Percentiles rank a stretch among this genome's conserved stretches.
Conservation (phyloP, 2,797 vertebrate species). For the Triplophysa yarkandensis region DNA sequence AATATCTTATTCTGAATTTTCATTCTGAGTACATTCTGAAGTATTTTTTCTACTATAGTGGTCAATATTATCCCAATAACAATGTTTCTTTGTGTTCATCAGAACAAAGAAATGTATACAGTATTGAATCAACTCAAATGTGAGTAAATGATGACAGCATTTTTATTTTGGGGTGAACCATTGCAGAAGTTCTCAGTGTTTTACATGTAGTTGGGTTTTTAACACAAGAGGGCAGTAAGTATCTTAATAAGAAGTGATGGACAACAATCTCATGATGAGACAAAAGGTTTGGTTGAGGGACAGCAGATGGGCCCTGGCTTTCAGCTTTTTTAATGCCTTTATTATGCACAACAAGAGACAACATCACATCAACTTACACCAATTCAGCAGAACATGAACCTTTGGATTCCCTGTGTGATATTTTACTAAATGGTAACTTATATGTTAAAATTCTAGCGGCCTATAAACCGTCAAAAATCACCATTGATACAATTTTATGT, state of each 20-base stretch:
- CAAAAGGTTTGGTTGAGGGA: background rate
- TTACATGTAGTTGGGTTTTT: background rate
- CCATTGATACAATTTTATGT: background rate
- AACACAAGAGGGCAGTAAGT: constrained; percentile 32
- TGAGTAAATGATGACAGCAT: too few species aligned
- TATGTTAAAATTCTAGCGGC: background rate
- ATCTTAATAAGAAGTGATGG: background rate
- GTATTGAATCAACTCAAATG: too few species aligned
- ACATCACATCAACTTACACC: background rate
- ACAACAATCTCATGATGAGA: background rate
- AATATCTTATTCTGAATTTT: too few species aligned
- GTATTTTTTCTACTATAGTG: too few species aligned
- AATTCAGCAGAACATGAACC: background rate
- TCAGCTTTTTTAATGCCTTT: background rate
- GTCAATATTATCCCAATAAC: too few species aligned
- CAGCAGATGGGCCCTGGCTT: background rate
- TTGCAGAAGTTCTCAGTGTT: too few species aligned
- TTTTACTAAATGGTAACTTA: too few species aligned
- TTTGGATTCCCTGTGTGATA: too few species aligned
- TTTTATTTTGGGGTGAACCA: too few species aligned
- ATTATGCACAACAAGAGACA: background rate
- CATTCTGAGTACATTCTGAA: too few species aligned
- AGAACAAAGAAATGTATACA: too few species aligned
- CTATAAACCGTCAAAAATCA: background rate
- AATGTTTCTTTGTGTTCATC: too few species aligned